Conservation (phyloP, 1,140 invertebrate species). For the Pogonomyrmex barbatus region DNA sequence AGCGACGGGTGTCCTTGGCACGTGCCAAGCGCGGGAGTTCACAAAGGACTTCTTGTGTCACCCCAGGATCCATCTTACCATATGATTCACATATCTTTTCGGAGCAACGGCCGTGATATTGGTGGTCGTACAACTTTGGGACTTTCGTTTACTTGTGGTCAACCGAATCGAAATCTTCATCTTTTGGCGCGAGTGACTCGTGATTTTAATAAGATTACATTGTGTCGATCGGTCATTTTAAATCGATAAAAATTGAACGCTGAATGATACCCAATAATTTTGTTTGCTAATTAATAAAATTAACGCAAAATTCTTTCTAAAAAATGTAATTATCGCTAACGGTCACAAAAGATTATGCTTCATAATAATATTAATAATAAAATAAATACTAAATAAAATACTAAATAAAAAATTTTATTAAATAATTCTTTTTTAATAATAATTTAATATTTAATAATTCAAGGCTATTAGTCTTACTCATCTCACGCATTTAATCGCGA, state of each 20-base stretch:
- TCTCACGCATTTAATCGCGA: background rate
- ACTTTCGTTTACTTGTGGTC: background rate
- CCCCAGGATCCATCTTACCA: constrained; percentile 16
- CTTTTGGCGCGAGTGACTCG: background rate
- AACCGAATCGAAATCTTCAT: background rate
- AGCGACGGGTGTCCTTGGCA: constrained; percentile 42
- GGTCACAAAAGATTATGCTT: background rate
- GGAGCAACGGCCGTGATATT: constrained; percentile 75
- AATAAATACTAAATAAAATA: background rate
- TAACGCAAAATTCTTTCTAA: background rate
- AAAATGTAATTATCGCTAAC: background rate
- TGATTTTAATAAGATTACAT: constrained; percentile 1
- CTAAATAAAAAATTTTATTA: background rate
- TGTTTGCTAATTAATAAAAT: background rate
- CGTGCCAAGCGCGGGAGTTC: constrained; percentile 71
- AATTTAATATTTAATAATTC: background rate
- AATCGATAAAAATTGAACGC: background rate
- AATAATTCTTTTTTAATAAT: background rate
- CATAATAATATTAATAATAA: background rate
- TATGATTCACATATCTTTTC: constrained; percentile 21
- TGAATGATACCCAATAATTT: background rate
- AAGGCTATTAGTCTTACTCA: background rate
- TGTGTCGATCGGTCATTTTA: background rate
- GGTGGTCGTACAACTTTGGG: constrained; percentile 1
- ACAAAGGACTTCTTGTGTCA: constrained; percentile 52